Evolutionary conservation across 2,113 vertebrate genomes (phyloP).

Genomic region (Rhinogobius similis): DNA sequence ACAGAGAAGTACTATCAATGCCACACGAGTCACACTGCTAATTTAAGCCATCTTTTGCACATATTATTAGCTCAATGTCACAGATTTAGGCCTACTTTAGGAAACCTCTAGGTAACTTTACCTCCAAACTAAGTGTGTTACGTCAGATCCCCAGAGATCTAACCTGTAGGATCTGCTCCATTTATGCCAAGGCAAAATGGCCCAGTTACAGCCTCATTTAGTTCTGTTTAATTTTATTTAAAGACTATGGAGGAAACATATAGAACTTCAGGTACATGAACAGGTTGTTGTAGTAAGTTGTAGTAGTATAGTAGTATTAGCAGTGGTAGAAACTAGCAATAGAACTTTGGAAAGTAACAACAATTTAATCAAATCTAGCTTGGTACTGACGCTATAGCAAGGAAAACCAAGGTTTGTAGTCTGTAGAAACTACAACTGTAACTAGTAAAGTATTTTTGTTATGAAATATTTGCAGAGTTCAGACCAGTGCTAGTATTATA

Average conservation of each 20-base stretch:
- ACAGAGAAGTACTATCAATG: constrained; percentile 2
- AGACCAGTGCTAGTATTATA: too few relatives aligned
- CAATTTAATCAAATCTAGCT: too few relatives aligned
- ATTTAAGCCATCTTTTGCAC: neutral
- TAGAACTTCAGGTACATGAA: neutral
- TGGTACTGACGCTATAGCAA: too few relatives aligned
- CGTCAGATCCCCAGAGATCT: constrained; percentile 56
- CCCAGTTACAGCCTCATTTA: constrained; percentile 53
- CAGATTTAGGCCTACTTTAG: constrained; percentile 44
- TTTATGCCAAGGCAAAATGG: constrained; percentile 63
- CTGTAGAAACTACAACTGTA: too few relatives aligned
- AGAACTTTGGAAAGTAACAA: too few relatives aligned
- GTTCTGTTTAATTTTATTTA: constrained; percentile 11
- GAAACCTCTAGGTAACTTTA: constrained; percentile 53
- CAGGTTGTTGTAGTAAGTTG: too few relatives aligned
- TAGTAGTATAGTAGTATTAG: too few relatives aligned
- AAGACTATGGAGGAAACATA: neutral
- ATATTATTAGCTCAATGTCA: neutral
- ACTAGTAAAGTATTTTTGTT: too few relatives aligned
- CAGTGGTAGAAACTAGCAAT: too few relatives aligned
- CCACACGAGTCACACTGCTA: neutral
- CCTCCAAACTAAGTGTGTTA: constrained; percentile 61
- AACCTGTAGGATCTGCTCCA: constrained; percentile 68
- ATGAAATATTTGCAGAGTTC: too few relatives aligned
- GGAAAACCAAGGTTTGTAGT: too few relatives aligned